Evolutionary conservation across 2,888 invertebrate species (phyloP).

Genomic region (Pachliopta kotzebuea): DNA sequence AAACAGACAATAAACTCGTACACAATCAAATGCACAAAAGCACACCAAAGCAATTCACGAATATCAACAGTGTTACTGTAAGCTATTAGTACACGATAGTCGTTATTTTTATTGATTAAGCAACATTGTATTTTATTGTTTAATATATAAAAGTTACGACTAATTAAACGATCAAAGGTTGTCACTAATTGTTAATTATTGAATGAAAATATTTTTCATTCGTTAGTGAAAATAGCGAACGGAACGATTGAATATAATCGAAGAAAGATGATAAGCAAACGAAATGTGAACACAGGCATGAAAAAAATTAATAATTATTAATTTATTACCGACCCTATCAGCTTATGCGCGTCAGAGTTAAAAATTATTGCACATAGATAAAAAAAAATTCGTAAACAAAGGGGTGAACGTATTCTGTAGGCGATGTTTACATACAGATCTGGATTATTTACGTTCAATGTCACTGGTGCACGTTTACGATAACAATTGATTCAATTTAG

Average conservation of each 20-base stretch:
- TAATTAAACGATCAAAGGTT: slow-evolving; percentile 42
- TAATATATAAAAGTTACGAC: slow-evolving; percentile 44
- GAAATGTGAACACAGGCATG: slow-evolving; percentile 58
- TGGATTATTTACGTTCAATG: slow-evolving; percentile 36
- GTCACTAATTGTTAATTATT: slow-evolving; percentile 47
- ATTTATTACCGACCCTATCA: slow-evolving; percentile 52
- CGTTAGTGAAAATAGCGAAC: slow-evolving; percentile 37
- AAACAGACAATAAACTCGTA: slow-evolving; percentile 1
- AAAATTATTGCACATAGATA: slow-evolving; percentile 51
- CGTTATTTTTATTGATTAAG: slow-evolving; percentile 26
- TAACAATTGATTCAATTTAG: slow-evolving; percentile 24
- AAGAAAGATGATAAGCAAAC: slow-evolving; percentile 49
- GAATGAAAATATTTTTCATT: slow-evolving; percentile 41
- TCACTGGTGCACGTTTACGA: slow-evolving; percentile 14
- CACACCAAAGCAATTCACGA: background rate
- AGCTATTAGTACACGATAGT: background rate
- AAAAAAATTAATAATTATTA: slow-evolving; percentile 56
- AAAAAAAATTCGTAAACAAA: slow-evolving; percentile 48
- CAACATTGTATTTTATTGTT: slow-evolving; percentile 49
- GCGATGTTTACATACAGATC: slow-evolving; percentile 36
- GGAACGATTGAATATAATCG: slow-evolving; percentile 39
- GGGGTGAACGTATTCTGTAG: slow-evolving; percentile 44
- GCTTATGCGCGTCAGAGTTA: slow-evolving; percentile 38
- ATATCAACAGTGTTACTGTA: background rate
- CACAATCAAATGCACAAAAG: background rate